A percentile compares a stretch with the other conserved stretches of the same genome.
Evolutionary conservation across 2,888 invertebrate species (phyloP).

Genomic region (Noctua janthina): DNA sequence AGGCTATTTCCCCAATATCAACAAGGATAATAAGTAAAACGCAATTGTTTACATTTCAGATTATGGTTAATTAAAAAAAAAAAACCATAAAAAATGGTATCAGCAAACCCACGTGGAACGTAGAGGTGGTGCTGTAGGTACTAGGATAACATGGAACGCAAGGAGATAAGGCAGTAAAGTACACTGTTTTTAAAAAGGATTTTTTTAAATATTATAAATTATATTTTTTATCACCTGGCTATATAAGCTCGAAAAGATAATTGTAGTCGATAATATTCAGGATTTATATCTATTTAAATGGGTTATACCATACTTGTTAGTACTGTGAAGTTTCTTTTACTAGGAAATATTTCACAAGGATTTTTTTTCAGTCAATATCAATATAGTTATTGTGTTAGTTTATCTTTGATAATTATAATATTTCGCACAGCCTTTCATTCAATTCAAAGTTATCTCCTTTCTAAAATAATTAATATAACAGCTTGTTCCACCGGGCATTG

Average conservation of each 20-base stretch:
- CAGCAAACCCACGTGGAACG: slow-evolving; percentile 1
- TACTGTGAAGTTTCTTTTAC: not conserved
- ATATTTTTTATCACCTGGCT: not conserved
- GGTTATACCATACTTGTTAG: not conserved
- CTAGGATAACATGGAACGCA: slow-evolving; percentile 22
- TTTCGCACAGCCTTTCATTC: not conserved
- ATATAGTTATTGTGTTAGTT: not conserved
- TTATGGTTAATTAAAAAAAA: not conserved
- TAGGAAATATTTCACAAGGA: not conserved
- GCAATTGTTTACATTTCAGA: not conserved
- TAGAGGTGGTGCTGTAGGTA: slow-evolving; percentile 14
- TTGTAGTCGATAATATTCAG: not conserved
- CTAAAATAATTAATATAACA: not conserved
- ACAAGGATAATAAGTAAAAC: not conserved
- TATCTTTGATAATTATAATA: not conserved
- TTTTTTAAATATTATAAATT: not conserved
- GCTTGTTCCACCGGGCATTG: not conserved
- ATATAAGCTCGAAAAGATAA: not conserved
- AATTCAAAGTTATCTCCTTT: not conserved
- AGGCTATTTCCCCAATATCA: not conserved
- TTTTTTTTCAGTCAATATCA: not conserved
- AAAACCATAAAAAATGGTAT: not conserved
- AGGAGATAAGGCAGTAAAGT: slow-evolving; percentile 5
- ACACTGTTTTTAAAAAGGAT: not conserved
- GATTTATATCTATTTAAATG: not conserved